phyloP scores from a whole-genome alignment of 64 coral and sea anemone genomes.

The Montipora cactus region DNA sequence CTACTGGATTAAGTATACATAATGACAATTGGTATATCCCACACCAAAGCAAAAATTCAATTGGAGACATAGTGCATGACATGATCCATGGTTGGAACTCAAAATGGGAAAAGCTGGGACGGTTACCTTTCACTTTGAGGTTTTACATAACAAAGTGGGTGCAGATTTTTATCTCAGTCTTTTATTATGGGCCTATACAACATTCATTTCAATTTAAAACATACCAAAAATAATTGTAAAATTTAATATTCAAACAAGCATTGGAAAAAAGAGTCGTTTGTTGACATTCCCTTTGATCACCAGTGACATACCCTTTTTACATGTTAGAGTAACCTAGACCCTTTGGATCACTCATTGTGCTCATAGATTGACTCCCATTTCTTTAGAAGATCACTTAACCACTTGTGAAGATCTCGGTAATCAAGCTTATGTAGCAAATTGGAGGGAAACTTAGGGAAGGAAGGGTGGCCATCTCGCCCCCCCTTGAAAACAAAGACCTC shows the following conservation, averaged over 20 bases:
- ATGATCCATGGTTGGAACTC: conserved; percentile 14
- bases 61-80: neutral
- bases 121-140: conserved; percentile 14
- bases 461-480: conserved; percentile 33
- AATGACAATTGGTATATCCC: conserved; percentile 6
- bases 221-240: conserved; percentile 13
- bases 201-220: conserved; percentile 6
- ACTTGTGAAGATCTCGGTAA: conserved; percentile 48
- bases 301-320: neutral
- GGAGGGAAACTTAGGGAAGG: conserved; percentile 19
- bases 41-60: conserved; percentile 15
- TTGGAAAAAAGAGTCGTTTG: conserved; percentile 12
- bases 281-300: neutral
- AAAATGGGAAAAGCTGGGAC: conserved; percentile 4
- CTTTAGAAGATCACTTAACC: conserved; percentile 3
- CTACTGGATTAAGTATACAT: conserved; percentile 11
- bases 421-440: neutral
- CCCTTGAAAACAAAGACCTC: neutral
- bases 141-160: neutral
- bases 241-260: conserved; percentile 16
- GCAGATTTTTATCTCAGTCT: conserved; percentile 2
- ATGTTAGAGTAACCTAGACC: conserved; percentile 23
- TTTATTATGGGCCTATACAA: conserved; percentile 15
- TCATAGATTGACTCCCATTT: conserved; percentile 25
- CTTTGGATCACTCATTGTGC: conserved; percentile 9